Evolutionary conservation across 2,888 invertebrate genomes (phyloP), one percentile per base, ranked within the genome.

Genomic region (Pyrrhia umbra): DNA sequence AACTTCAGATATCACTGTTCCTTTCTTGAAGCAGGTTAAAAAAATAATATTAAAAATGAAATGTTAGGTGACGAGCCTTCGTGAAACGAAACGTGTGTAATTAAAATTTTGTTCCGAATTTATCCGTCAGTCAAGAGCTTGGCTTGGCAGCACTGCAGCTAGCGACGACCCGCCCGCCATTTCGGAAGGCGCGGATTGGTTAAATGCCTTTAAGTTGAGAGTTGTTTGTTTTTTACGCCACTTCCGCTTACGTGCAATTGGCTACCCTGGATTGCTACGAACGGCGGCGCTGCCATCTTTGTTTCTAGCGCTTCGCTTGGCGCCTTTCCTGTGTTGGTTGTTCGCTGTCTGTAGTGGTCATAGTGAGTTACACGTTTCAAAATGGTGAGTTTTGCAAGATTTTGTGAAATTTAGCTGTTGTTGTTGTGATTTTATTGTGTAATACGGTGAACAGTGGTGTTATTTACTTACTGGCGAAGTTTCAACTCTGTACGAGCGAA

Each of bases 371-470:
- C 94, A 93, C 94, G 94, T 95, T 92, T 92, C 92, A 93, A 95
- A 94, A 95, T 95, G 95, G 95, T 95, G 93, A 95, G 95, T 94
- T 94, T 93, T 93, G 84, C 92, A 93, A 95, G 95, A 92, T 91
- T 93, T 92, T 82, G 89, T 89, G 88, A 83, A 91, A 92, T 86
- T 74, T 78, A 82, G 78, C 83, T 65, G 58, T 75, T 84, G 73
- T 87, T 87, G 87, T 85, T 74, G 63, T 71, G 82, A 75, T 89
- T 84, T 90, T 85, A 82, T 80, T 83, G 88, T 90, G 89, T 86
- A 75, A 86, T 90, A 88, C 75, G 82, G 81, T 88, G 88, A 72
- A 85, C 82, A 81, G 86, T 85, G 80, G 80, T 93, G 88, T 93
- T 80, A 83, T 88, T 85, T 88, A 89, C 83, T 54, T 87, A 85